phyloP scores from a whole-genome alignment of 2,888 invertebrate genomes.

The Gryllus longicercus region DNA sequence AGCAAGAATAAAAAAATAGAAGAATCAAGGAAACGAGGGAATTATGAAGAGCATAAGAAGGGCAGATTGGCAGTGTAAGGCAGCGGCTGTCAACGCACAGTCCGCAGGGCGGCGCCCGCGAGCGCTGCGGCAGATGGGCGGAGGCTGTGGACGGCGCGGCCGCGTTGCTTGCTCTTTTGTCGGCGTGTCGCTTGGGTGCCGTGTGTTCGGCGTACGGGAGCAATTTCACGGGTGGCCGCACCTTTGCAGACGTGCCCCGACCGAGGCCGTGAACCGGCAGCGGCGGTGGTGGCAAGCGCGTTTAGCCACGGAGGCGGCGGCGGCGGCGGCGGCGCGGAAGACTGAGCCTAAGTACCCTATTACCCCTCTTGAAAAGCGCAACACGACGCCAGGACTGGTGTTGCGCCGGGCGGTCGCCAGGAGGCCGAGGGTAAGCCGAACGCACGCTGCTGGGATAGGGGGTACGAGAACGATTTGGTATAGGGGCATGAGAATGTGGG shows the following conservation, averaged over 20 bases:
- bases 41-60: too few species aligned
- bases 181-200: background rate
- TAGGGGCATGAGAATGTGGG: too few species aligned
- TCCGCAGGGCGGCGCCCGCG: background rate
- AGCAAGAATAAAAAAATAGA: too few species aligned
- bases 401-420: too few species aligned
- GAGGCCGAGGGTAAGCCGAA: too few species aligned
- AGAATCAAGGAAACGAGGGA: too few species aligned
- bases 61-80: background rate
- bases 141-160: background rate
- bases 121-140: background rate
- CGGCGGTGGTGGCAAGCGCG: background rate
- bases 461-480: too few species aligned
- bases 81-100: too few species aligned
- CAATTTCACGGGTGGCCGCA: conserved; percentile 17
- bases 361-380: background rate
- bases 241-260: conserved; percentile 7
- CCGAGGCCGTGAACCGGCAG: background rate
- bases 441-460: too few species aligned
- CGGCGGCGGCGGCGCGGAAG: background rate
- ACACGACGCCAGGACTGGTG: background rate
- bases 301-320: background rate
- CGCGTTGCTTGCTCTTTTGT: background rate
- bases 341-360: background rate
- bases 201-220: background rate